These are phyloP conservation scores for Zaprionus tsacasi DNA, from an alignment of 1,140 invertebrate species.

Conservation along the genomic window DNA sequence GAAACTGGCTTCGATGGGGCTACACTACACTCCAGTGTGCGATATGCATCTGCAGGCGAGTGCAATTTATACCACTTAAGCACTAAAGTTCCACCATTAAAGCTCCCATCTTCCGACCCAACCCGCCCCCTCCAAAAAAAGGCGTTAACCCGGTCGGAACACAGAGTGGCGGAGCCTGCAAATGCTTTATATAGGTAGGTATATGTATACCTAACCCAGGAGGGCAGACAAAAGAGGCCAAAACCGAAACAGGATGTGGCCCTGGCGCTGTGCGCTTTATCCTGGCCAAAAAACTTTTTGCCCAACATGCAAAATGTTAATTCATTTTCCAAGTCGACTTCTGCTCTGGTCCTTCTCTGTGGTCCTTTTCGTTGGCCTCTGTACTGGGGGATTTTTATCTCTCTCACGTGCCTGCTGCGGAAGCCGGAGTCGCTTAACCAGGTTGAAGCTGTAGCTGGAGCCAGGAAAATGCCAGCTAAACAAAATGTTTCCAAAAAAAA, in stretches of 20 bases:
- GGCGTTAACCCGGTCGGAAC: constrained; percentile 68
- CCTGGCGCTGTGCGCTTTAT: constrained; percentile 24
- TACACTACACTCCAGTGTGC: constrained; percentile 4
- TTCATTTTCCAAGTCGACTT: constrained; percentile 69
- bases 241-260: constrained; percentile 31
- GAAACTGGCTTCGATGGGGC: too few species aligned
- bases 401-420: constrained; percentile 49
- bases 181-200: constrained; percentile 63
- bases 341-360: neutral
- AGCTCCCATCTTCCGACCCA: constrained; percentile 22
- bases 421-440: constrained; percentile 20
- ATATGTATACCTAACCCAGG: neutral
- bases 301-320: constrained; percentile 79
- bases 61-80: constrained; percentile 81
- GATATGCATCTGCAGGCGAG: constrained; percentile 64
- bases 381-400: constrained; percentile 78
- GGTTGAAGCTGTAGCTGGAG: neutral
- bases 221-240: constrained; percentile 39
- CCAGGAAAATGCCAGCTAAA: constrained; percentile 52
- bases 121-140: constrained; percentile 46
- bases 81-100: constrained; percentile 78
- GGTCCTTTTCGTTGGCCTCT: constrained; percentile 9
- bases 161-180: constrained; percentile 48
- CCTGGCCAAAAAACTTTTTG: constrained; percentile 35
- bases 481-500: constrained; percentile 46